Base-by-base conservation (phyloP, 1,140 invertebrate species). In the Alviniconcha marisindica region DNA sequence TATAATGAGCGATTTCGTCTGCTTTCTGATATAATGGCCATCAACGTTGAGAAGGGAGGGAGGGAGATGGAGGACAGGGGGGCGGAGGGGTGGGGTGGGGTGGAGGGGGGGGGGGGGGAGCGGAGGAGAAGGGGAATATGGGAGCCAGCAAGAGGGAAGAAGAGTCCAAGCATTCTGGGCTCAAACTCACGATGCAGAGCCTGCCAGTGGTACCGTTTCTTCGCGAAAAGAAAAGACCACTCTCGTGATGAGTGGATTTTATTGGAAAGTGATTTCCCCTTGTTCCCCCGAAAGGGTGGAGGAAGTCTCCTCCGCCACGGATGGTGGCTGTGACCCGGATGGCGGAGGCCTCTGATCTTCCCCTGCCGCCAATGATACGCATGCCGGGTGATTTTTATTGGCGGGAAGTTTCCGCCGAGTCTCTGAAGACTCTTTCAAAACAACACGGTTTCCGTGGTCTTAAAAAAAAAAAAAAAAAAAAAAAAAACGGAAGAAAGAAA, bases 201-300 rank as follows among this genome's bases (percentile, higher is more conserved):
- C 7, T n/a, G 3, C 56, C 56, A 7, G 7, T 18, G 21, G 28
- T 28, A 21, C 31, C 63, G 21, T 69, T 69, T 28, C 4, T 12
- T 33, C 7, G 31, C 31, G 2, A 40, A 14, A 40, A 66, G 63
- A 33, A 66, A 66, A 71, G 69, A 71, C 4, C 36, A 71, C 69
- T 71, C 69, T 18, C 18, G 14, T 33, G 33, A 71, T 40, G 69
- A 71, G 69, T 71, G 69, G 69, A 33, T 31, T 71, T 71, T 71
- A 71, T 71, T 71, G 69, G 69, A 71, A 40, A 71, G 69, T 71
- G 69, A 71, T 71, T 71, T 71, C 69, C 66, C 69, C 38, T 71
- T 71, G 69, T 71, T 42, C 38, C 36, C 36, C 33, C 28, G 18
- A 18, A 18, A 28, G 5, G 63, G 18, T 33, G 63, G 63, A 33